phyloP scores from a whole-genome alignment of 2,797 vertebrate genomes.

The Gadopsis bispinosus region DNA sequence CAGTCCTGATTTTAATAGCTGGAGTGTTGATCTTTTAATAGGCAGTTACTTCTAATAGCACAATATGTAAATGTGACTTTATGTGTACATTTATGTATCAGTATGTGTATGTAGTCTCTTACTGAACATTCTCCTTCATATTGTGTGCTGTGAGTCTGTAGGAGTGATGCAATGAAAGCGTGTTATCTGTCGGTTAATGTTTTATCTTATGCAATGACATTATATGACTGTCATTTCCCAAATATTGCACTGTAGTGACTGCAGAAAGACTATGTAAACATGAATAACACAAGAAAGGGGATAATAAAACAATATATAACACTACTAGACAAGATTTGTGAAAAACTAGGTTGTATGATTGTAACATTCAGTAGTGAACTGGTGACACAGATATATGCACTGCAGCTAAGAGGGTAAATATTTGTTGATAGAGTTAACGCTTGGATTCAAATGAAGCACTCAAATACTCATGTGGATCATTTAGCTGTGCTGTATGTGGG shows the following conservation, averaged over 20 bases:
- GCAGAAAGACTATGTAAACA: constrained; percentile 15
- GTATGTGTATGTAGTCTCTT: constrained; percentile 12
- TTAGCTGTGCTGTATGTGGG: constrained; percentile 1
- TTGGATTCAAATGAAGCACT: constrained; percentile 26
- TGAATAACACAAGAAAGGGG: background rate
- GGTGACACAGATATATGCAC: constrained; percentile 41
- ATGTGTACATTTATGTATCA: constrained; percentile 8
- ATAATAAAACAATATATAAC: constrained; percentile 27
- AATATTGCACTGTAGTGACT: constrained; percentile 23
- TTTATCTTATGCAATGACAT: constrained; percentile 51
- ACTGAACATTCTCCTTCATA: constrained; percentile 28
- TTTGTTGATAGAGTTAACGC: constrained; percentile 84
- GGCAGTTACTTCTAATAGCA: constrained; percentile 5
- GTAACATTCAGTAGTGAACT: constrained; percentile 29
- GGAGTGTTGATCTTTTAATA: constrained; percentile 19
- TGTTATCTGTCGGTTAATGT: constrained; percentile 68
- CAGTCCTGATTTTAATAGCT: constrained; percentile 7
- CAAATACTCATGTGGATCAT: constrained; percentile 25
- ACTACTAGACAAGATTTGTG: background rate
- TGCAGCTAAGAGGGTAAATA: constrained; percentile 85
- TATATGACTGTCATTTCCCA: constrained; percentile 20
- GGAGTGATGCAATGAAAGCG: constrained; percentile 25
- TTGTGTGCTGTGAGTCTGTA: constrained; percentile 22
- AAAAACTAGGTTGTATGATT: background rate
- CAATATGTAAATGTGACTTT: constrained; percentile 21